Evolutionary conservation across 1,140 invertebrate genomes (phyloP).

Genomic region (Metaphire vulgaris): DNA sequence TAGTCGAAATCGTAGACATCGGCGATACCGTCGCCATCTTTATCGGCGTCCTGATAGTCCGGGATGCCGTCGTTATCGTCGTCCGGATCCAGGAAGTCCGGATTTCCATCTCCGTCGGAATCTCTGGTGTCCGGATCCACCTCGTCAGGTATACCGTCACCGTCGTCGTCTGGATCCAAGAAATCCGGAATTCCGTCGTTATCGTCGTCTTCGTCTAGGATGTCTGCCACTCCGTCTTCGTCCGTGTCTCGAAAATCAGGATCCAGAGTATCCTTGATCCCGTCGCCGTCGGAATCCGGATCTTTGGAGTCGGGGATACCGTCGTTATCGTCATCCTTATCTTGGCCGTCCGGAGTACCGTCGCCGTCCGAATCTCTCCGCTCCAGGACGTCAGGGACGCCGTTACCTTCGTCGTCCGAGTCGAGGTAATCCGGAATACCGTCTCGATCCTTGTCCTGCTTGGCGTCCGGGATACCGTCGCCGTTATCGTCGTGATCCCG

Average conservation of each 20-base stretch:
- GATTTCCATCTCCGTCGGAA: slow-evolving; percentile 19
- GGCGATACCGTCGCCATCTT: slow-evolving; percentile 12
- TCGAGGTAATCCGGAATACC: slow-evolving; percentile 13
- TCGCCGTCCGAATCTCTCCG: slow-evolving; percentile 9
- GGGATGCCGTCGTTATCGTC: slow-evolving; percentile 24
- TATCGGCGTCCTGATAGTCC: slow-evolving; percentile 14
- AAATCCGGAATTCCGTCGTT: slow-evolving; percentile 14
- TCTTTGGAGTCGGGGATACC: slow-evolving; percentile 17
- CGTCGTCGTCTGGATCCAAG: slow-evolving; percentile 18
- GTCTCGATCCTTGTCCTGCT: slow-evolving; percentile 10
- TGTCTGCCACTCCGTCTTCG: slow-evolving; percentile 8
- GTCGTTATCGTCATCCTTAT: slow-evolving; percentile 15
- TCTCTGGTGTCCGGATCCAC: slow-evolving; percentile 14
- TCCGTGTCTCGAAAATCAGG: slow-evolving; percentile 12
- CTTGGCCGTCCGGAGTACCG: slow-evolving; percentile 2
- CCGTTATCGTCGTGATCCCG: slow-evolving; percentile 19
- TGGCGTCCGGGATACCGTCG: slow-evolving; percentile 17
- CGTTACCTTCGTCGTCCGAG: slow-evolving; percentile 13
- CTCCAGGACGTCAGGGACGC: slow-evolving; percentile 16
- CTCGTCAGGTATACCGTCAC: slow-evolving; percentile 22
- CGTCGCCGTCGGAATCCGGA: slow-evolving; percentile 9
- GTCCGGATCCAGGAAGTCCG: slow-evolving; percentile 21
- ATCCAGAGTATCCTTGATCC: slow-evolving; percentile 2
- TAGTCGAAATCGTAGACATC: slow-evolving; percentile 10
- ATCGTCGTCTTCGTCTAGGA: slow-evolving; percentile 20